Conservation (phyloP, 64 coral and sea anemone genomes). For the Platygyra sinensis region DNA sequence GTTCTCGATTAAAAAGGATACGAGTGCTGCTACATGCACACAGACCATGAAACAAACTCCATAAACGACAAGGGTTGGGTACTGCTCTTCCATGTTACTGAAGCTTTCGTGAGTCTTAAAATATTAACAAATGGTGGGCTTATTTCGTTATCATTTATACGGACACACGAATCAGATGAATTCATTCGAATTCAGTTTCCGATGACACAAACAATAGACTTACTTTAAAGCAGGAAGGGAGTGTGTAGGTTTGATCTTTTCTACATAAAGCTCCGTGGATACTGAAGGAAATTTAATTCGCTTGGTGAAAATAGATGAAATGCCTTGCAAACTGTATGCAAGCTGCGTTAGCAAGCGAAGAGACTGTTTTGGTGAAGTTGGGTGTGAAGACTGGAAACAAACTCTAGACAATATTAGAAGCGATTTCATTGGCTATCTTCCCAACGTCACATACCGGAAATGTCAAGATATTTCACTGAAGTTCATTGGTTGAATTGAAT, state of each 20-base stretch:
- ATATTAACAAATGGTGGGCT: background rate
- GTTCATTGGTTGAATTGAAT: conserved; percentile 62
- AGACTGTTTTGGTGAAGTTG: background rate
- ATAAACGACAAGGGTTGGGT: conserved; percentile 82
- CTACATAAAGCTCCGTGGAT: background rate
- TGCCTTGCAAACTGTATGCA: no score
- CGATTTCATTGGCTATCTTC: background rate
- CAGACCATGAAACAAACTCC: conserved; percentile 88
- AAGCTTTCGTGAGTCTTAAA: background rate
- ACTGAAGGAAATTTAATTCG: background rate
- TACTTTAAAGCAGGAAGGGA: no score
- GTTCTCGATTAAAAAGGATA: conserved; percentile 70
- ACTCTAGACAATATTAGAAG: conserved; percentile 6
- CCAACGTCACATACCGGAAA: background rate
- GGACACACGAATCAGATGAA: no score
- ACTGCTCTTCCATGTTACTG: conserved; percentile 42
- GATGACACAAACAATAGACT: no score
- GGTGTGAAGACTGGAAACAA: background rate
- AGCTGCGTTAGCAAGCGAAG: no score
- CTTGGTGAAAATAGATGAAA: no score
- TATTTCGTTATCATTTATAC: no score
- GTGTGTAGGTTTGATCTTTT: conserved; percentile 1
- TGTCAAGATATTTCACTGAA: conserved; percentile 20
- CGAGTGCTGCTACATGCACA: conserved; percentile 92
- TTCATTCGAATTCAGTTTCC: no score